Base-by-base conservation (phyloP, 2,888 invertebrate genomes). In the Eudasyphora cyanicolor region DNA sequence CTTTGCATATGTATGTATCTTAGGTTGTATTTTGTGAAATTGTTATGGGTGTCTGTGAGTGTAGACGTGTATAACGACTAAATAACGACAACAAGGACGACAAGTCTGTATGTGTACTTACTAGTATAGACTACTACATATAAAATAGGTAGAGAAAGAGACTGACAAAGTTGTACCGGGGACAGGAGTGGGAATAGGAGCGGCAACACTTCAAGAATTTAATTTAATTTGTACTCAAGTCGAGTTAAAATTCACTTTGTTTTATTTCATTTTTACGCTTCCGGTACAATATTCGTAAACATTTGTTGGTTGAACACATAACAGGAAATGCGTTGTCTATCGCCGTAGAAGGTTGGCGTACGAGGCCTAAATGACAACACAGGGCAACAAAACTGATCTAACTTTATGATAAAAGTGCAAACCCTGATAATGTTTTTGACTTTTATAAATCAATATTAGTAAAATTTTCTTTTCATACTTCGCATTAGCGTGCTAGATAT, bases 181-280 rank as follows among this genome's bases (percentile, higher is more conserved):
- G 10, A 24, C 24, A 29, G 21, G n/a, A 45, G 49, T 14, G 1
- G 60, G 42, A 60, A 51, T 67, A 38, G 73, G 51, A 64, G 64
- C 82, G 35, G 64, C 24, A 42, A 78, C 80, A 81, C 76, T n/a
- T n/a, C 81, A 84, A 73, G 86, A 86, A 86, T 83, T 85, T 85
- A 84, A 85, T 86, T 85, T 85, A 85, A 86, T 85, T 86, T 86
- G 85, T 84, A 74, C 84, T 76, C 76, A 71, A 85, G 84, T 86
- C 79, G 51, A 84, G 84, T 84, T 84, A 71, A 85, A 83, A 83
- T 85, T 83, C 69, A 83, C 84, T 85, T 81, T 79, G 74, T 85
- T 82, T 79, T 82, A 77, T 77, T 74, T 74, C 29, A 45, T 69
- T 74, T 79, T 79, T 74, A 82, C n/a, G 27, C 19, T 81, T 78